phyloP scores from a whole-genome alignment of 2,888 invertebrate species.

The Synanthedon myopaeformis region DNA sequence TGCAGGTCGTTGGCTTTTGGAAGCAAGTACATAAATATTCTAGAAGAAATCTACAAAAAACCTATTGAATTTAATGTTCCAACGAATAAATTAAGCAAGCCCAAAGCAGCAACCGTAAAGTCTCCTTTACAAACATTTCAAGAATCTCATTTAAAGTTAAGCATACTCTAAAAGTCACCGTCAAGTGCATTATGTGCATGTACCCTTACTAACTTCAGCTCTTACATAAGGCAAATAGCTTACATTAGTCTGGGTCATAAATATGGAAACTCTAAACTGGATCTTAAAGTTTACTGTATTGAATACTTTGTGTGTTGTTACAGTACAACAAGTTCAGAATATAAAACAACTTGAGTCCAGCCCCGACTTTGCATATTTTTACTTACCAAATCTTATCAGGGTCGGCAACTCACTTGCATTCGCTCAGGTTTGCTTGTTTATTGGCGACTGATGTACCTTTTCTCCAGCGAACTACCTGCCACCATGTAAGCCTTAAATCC shows the following conservation, averaged over 20 bases:
- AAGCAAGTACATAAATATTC: too few species aligned
- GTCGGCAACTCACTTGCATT: too few species aligned
- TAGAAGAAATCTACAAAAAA: too few species aligned
- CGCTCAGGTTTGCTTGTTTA: too few species aligned
- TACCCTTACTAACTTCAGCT: not conserved
- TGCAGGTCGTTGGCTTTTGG: too few species aligned
- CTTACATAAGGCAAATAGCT: conserved; percentile 18
- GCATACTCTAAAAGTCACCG: conserved; percentile 34
- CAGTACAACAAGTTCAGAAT: not conserved
- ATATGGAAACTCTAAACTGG: conserved; percentile 18
- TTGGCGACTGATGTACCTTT: too few species aligned
- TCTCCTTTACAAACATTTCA: conserved; percentile 39
- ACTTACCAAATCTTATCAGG: too few species aligned
- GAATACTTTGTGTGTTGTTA: not conserved
- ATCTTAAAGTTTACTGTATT: not conserved
- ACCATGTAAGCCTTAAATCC: too few species aligned
- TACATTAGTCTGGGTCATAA: conserved; percentile 17
- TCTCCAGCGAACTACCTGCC: too few species aligned
- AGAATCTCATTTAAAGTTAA: conserved; percentile 49
- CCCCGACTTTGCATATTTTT: too few species aligned
- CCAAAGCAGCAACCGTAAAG: conserved; percentile 16
- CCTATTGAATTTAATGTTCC: too few species aligned
- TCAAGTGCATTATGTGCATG: conserved; percentile 30
- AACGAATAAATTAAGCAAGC: not conserved
- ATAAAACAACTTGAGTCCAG: not conserved